Evolutionary conservation across 2,113 vertebrate genomes (phyloP).

Genomic region (Leptodactylus fuscus): DNA sequence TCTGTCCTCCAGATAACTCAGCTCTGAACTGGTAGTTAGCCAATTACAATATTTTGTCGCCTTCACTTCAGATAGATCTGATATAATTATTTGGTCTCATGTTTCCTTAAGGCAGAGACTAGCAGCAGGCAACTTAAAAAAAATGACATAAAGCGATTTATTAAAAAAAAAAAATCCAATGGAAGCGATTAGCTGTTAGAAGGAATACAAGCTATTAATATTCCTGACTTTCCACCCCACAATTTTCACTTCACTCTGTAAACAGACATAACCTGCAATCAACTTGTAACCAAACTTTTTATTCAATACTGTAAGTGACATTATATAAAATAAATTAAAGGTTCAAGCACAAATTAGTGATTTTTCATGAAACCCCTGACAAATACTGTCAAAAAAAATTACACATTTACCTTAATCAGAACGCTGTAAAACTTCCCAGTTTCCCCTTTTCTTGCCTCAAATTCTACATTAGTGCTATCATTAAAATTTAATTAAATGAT

Average conservation of each 20-base stretch:
- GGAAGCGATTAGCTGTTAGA: conserved; percentile 46
- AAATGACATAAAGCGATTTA: neutral
- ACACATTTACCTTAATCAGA: conserved; percentile 55
- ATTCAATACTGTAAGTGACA: conserved; percentile 60
- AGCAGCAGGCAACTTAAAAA: neutral
- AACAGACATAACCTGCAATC: conserved; percentile 59
- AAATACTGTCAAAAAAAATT: conserved; percentile 58
- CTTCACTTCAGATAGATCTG: neutral
- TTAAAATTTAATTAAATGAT: conserved; percentile 50
- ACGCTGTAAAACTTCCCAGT: conserved; percentile 33
- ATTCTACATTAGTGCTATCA: conserved; percentile 37
- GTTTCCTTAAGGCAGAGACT: neutral
- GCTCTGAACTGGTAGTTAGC: neutral
- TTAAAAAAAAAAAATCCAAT: conserved; percentile 17
- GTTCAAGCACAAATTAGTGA: conserved; percentile 57
- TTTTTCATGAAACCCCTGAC: conserved; percentile 56
- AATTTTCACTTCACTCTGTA: conserved; percentile 59
- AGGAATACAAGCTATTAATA: conserved; percentile 48
- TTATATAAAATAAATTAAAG: conserved; percentile 61
- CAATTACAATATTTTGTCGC: neutral
- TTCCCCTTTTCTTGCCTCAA: neutral
- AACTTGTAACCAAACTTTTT: conserved; percentile 60
- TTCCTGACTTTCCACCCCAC: conserved; percentile 52
- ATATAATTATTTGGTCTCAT: neutral
- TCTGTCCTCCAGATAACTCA: no score